Base-by-base conservation (phyloP, 2,888 invertebrate species). In the Tipula helvola region DNA sequence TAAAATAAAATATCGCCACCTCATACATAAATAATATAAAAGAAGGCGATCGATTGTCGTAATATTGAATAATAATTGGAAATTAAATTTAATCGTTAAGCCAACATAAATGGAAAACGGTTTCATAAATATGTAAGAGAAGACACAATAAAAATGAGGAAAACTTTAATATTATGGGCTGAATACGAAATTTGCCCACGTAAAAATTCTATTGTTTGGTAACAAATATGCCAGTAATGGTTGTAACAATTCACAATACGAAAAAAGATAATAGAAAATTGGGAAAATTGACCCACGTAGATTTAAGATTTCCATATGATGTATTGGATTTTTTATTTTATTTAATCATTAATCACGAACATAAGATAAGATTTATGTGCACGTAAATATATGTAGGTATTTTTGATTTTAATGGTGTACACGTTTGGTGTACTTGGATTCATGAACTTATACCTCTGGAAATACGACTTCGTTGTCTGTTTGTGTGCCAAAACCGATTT, bases 1-100 rank as follows among this genome's bases (percentile, higher is more conserved):
- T 12, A 28, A 28, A 18, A 71, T 71, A 71, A 71, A 57, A 57
- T 4, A 5, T 7, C 52, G 16, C 16, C 52, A 57, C 16, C 16
- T 16, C 16, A 8, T 12, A 57, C 16, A 8, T 12, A 57, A n/a
- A 57, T 7, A 57, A 16, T 16, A 4, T 10, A 71, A 28, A 71
- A 8, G 71, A 71, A 28, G 71, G 28, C 71, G 28, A 2, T 28
- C 71, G 71, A 28, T 28, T 71, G 28, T 71, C 28, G 71, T 71
- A 71, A 71, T 71, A 71, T 71, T 71, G 71, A 71, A 71, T 71
- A 71, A 71, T 71, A 71, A 71, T 71, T 71, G 71, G 71, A 71
- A 28, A 71, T 71, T 71, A 71, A 71, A 71, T 71, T 71, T 71
- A 71, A 71, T 71, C 18, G 28, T 28, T 71, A 71, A 71, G 28